Conservation (phyloP, 1,140 invertebrate species). For the Paraescarpia echinospica region DNA sequence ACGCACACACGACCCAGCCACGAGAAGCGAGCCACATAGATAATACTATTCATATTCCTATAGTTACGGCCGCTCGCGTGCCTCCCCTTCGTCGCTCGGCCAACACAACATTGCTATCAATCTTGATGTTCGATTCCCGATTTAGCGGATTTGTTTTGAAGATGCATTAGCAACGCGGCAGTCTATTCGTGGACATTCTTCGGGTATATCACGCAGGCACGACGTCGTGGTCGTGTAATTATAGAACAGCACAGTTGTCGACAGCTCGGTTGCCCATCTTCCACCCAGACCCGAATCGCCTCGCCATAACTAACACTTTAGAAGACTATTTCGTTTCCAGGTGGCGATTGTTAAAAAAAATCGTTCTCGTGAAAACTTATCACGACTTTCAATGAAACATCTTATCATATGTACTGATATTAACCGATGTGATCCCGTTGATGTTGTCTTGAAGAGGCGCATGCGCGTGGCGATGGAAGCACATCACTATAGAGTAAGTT, state of each 20-base stretch:
- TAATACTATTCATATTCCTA: not conserved
- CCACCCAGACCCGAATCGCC: not conserved
- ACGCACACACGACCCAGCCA: not conserved
- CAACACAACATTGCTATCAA: not conserved
- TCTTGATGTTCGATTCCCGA: not conserved
- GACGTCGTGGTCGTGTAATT: not conserved
- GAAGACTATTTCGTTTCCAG: not conserved
- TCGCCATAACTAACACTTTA: too few species aligned
- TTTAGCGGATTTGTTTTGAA: not conserved
- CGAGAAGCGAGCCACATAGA: not conserved
- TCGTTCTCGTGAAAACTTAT: too few species aligned
- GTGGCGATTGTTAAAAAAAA: too few species aligned
- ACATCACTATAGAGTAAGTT: too few species aligned
- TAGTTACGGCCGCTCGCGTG: not conserved
- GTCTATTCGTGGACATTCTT: not conserved
- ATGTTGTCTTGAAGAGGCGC: too few species aligned
- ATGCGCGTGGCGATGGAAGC: too few species aligned
- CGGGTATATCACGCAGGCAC: not conserved
- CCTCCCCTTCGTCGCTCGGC: not conserved
- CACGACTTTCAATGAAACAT: too few species aligned
- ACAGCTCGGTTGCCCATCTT: not conserved
- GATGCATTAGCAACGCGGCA: not conserved
- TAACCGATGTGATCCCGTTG: too few species aligned
- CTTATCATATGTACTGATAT: too few species aligned
- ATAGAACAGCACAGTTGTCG: not conserved